Conservation (phyloP, 2,888 invertebrate genomes). For the Epistrophe eligans region DNA sequence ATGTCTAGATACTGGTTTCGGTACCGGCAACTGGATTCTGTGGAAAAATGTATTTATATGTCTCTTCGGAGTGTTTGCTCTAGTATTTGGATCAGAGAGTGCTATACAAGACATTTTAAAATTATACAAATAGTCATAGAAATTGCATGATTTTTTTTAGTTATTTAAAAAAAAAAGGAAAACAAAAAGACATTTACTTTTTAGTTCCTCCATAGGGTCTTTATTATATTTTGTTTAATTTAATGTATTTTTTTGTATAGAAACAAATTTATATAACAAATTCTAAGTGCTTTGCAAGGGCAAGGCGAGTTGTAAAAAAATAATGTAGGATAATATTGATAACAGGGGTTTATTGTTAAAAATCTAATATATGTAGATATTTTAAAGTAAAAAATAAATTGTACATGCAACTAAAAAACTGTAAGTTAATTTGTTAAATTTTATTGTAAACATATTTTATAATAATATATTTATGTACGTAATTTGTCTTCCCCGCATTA, state of each 20-base stretch:
- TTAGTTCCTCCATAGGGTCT: slow-evolving; percentile 34
- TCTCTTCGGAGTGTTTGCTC: slow-evolving; percentile 91
- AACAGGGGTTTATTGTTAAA: background rate
- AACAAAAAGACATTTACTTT: slow-evolving; percentile 63
- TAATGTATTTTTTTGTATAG: slow-evolving; percentile 30
- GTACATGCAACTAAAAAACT: background rate
- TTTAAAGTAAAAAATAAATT: slow-evolving; percentile 10
- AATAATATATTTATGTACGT: background rate
- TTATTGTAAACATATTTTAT: background rate
- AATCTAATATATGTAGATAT: too few relatives aligned
- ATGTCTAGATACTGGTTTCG: slow-evolving; percentile 93
- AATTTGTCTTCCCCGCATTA: slow-evolving; percentile 12
- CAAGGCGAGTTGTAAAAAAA: slow-evolving; percentile 43
- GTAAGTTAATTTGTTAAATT: background rate
- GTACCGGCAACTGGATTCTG: slow-evolving; percentile 88
- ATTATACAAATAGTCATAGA: slow-evolving; percentile 77
- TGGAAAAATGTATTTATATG: slow-evolving; percentile 91
- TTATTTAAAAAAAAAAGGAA: slow-evolving; percentile 31
- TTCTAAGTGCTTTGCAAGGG: slow-evolving; percentile 33
- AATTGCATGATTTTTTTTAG: slow-evolving; percentile 16
- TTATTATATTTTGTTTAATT: slow-evolving; percentile 22
- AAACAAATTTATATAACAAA: slow-evolving; percentile 38
- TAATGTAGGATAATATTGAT: background rate
- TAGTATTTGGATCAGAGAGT: slow-evolving; percentile 91
- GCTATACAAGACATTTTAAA: slow-evolving; percentile 87